phyloP scores from a whole-genome alignment of 1,140 invertebrate genomes.

The Diplogasteroides magnus region DNA sequence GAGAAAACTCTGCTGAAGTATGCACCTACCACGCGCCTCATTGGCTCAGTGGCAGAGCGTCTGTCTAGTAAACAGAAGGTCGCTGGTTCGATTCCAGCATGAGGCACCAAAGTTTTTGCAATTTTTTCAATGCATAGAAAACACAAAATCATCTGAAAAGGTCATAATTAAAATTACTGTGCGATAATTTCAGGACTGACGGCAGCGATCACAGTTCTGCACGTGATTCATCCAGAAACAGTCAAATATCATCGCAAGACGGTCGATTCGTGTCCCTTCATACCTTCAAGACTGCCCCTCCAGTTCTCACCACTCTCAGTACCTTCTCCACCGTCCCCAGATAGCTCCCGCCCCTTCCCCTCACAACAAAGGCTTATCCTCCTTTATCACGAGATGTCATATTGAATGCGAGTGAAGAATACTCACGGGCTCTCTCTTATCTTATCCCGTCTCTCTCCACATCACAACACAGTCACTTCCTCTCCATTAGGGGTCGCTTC shows the following conservation, averaged over 20 bases:
- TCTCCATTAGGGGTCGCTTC: background rate
- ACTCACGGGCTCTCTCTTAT: too few species aligned
- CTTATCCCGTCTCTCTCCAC: background rate
- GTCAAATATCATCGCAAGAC: background rate
- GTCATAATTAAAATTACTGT: too few species aligned
- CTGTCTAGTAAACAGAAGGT: conserved; percentile 48
- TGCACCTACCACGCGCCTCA: conserved; percentile 25
- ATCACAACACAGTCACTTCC: background rate
- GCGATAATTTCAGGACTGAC: background rate
- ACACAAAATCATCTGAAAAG: too few species aligned
- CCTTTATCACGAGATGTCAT: too few species aligned
- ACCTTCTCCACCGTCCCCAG: background rate
- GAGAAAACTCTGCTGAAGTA: too few species aligned
- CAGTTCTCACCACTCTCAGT: background rate
- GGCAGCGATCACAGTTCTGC: background rate
- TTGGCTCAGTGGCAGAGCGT: conserved; percentile 43
- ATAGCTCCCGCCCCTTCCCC: background rate
- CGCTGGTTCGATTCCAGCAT: conserved; percentile 50
- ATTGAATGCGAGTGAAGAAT: too few species aligned
- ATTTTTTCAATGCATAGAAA: background rate
- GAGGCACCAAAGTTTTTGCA: conserved; percentile 23
- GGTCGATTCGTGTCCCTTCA: background rate
- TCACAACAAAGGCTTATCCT: too few species aligned
- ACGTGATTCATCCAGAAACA: background rate
- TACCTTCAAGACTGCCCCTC: background rate